Conservation (phyloP, 2,113 vertebrate species). For the Microcebus griseorufus region DNA sequence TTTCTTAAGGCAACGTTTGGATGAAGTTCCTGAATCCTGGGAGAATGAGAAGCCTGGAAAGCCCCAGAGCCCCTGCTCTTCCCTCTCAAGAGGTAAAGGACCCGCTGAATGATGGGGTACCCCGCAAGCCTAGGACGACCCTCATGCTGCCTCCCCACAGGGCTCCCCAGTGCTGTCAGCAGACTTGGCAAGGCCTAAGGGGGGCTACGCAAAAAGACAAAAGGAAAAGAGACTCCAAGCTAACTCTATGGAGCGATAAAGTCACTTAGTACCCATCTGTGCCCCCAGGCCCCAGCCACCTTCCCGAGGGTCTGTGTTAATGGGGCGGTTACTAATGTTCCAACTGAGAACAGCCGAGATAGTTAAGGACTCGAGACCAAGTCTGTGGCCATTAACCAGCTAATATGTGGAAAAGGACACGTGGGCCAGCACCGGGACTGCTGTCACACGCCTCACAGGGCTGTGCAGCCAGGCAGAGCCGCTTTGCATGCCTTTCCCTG, state of each 20-base stretch:
- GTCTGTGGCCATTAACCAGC: slow-evolving; percentile 46
- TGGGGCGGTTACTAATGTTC: neutral
- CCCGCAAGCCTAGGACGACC: fast-evolving
- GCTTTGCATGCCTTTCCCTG: neutral
- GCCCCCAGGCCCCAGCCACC: slow-evolving; percentile 53
- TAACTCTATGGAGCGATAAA: neutral
- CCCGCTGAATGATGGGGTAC: neutral
- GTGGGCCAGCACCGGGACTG: neutral
- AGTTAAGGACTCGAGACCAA: slow-evolving; percentile 31
- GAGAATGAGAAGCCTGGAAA: neutral
- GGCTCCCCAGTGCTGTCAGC: neutral
- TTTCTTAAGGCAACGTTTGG: neutral
- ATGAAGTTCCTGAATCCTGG: neutral
- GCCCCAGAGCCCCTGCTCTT: neutral
- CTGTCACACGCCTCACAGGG: neutral
- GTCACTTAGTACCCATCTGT: slow-evolving; percentile 50
- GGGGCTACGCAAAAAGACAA: neutral
- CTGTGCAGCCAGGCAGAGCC: neutral
- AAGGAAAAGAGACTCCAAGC: neutral
- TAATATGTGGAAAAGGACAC: neutral
- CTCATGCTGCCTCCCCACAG: neutral
- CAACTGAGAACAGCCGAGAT: slow-evolving; percentile 23
- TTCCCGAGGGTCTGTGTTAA: slow-evolving; percentile 40
- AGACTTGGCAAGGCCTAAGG: neutral
- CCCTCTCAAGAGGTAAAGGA: neutral